These are phyloP conservation scores for Loris lydekkerianus DNA, from an alignment of 2,797 vertebrate species.

Conservation along the genomic window DNA sequence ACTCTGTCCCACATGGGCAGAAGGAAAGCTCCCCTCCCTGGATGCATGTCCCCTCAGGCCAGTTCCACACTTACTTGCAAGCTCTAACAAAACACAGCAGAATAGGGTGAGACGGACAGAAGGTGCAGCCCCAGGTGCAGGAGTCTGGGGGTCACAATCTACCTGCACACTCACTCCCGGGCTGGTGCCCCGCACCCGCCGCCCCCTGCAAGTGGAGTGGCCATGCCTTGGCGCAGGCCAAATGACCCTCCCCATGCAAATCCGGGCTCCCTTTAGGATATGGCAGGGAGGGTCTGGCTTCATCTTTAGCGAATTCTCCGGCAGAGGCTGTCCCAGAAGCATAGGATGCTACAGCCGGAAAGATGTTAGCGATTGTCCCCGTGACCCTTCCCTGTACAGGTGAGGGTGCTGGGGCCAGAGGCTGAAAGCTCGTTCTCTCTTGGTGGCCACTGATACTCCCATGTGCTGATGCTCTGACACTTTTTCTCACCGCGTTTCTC, in stretches of 20 bases:
- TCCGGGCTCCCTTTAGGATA: neutral
- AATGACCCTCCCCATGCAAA: neutral
- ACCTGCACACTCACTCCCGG: neutral
- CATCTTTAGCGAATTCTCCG: neutral
- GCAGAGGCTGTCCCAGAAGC: neutral
- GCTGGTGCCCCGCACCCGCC: fast-evolving
- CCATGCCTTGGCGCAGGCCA: neutral
- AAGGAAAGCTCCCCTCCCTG: slow-evolving; percentile 50
- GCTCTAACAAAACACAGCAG: slow-evolving; percentile 58
- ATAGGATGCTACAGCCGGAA: neutral
- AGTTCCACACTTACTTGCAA: slow-evolving; percentile 66
- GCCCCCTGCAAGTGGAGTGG: fast-evolving
- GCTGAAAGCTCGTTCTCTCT: neutral
- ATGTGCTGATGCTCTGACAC: too few relatives aligned
- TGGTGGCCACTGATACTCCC: neutral
- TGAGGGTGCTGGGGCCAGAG: neutral
- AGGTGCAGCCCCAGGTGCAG: neutral
- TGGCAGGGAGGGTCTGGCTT: neutral
- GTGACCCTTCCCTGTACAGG: neutral
- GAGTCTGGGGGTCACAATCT: neutral
- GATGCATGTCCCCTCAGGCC: slow-evolving; percentile 59
- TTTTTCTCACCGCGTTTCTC: neutral
- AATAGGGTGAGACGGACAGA: neutral
- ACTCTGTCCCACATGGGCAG: neutral
- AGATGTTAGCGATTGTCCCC: neutral